Conservation (phyloP, 2,888 invertebrate species). For the Furcula furcula region DNA sequence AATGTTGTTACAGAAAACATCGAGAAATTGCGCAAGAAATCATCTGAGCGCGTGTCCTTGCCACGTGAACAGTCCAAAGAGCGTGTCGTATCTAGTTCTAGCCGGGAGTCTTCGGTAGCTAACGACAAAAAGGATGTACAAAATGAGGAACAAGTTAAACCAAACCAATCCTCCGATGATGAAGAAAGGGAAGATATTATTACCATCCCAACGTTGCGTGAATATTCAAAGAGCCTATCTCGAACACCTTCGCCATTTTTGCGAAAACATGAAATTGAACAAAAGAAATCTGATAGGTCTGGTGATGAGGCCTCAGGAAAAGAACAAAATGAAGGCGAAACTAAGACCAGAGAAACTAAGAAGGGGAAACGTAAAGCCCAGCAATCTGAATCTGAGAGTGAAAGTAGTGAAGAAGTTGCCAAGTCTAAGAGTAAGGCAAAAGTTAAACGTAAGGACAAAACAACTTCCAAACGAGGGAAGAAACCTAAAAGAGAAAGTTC, state of each 20-base stretch:
- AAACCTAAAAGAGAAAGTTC: conserved; percentile 73
- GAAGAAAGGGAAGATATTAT: conserved; percentile 70
- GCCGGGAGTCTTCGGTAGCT: conserved; percentile 70
- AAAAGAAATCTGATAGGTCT: conserved; percentile 69
- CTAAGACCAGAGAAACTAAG: conserved; percentile 45
- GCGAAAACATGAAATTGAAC: conserved; percentile 83
- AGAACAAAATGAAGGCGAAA: conserved; percentile 70
- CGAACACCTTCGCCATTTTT: conserved; percentile 93
- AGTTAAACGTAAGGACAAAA: conserved; percentile 77
- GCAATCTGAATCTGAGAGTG: conserved; percentile 74
- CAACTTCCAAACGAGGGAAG: conserved; percentile 80
- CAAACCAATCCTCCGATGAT: conserved; percentile 62
- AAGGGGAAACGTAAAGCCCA: conserved; percentile 79
- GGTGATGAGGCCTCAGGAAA: conserved; percentile 69
- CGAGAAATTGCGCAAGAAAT: conserved; percentile 61
- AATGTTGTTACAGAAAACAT: conserved; percentile 55
- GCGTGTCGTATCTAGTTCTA: conserved; percentile 70
- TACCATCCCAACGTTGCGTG: conserved; percentile 57
- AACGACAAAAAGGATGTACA: conserved; percentile 58
- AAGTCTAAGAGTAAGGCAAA: conserved; percentile 73
- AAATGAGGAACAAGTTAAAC: conserved; percentile 48
- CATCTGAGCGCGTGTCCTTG: conserved; percentile 58
- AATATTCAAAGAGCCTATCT: conserved; percentile 89
- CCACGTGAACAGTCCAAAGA: conserved; percentile 57
- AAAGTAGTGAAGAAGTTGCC: conserved; percentile 64